phyloP scores from a whole-genome alignment of 30 jellyfish, hydroid and myxozoan species.

The Turritopsis rubra region DNA sequence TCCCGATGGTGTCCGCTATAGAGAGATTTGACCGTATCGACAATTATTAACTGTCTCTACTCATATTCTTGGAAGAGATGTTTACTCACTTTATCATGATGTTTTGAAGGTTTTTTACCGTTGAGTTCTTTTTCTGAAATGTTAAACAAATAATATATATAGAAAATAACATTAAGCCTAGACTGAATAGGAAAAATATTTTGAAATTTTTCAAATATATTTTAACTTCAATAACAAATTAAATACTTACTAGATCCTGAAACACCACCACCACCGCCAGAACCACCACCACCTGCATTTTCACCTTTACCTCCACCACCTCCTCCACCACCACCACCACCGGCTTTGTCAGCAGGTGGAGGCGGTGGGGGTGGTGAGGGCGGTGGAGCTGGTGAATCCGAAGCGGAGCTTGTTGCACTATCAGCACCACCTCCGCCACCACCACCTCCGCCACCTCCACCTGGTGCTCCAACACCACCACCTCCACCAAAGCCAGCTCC shows the following conservation, averaged over 20 bases:
- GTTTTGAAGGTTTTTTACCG: conserved; percentile 21
- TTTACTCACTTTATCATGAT: neutral
- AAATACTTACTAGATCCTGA: conserved; percentile 35
- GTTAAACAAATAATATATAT: neutral
- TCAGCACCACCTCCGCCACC: conserved; percentile 61
- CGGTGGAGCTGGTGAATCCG: conserved; percentile 22
- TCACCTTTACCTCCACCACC: conserved; percentile 60
- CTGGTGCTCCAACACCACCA: conserved; percentile 95
- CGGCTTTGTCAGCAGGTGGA: conserved; percentile 1
- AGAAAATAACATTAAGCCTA: too few species aligned
- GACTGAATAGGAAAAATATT: too few species aligned
- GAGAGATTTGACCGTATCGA: too few species aligned
- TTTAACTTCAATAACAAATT: too few species aligned
- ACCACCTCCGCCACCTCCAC: conserved; percentile 65
- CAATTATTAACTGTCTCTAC: too few species aligned
- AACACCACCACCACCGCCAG: conserved; percentile 65
- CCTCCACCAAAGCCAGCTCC: conserved; percentile 96
- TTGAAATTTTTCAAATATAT: too few species aligned
- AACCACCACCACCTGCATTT: conserved; percentile 54
- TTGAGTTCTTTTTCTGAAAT: conserved; percentile 29
- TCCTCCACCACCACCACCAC: conserved; percentile 46
- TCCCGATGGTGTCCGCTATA: too few species aligned
- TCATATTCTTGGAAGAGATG: too few species aligned
- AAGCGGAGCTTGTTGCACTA: conserved; percentile 25
- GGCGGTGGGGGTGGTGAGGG: conserved; percentile 32